Conservation (phyloP, 2,113 vertebrate species). For the Raja brachyura region DNA sequence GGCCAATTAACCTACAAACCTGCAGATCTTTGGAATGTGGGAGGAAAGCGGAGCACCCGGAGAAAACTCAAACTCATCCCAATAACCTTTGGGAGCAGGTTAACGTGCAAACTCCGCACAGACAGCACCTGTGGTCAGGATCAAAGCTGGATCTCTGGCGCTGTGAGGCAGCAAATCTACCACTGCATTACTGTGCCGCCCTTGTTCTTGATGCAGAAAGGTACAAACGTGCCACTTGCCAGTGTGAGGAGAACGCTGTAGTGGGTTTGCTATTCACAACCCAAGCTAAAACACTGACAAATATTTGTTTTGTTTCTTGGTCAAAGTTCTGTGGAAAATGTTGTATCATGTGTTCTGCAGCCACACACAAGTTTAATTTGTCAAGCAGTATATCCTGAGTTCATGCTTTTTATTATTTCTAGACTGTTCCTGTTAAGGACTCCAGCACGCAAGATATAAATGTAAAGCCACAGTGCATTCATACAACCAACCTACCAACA, state of each 20-base stretch:
- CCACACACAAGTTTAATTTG: background rate
- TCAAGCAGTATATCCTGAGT: background rate
- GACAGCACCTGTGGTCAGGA: too few species aligned
- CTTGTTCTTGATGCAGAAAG: background rate
- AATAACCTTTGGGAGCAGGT: too few species aligned
- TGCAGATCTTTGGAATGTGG: too few species aligned
- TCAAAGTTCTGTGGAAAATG: conserved; percentile 27
- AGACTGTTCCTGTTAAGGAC: background rate
- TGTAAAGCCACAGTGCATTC: background rate
- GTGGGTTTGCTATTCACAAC: background rate
- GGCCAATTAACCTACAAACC: too few species aligned
- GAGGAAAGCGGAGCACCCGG: too few species aligned
- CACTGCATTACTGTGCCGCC: too few species aligned
- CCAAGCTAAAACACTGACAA: background rate
- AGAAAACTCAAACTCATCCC: too few species aligned
- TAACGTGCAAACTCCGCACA: too few species aligned
- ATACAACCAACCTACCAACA: background rate
- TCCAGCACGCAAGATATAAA: background rate
- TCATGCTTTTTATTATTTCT: background rate
- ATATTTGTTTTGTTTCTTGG: conserved; percentile 25
- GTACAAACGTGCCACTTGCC: too few species aligned
- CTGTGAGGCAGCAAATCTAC: too few species aligned
- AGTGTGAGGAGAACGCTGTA: background rate
- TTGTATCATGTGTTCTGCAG: background rate
- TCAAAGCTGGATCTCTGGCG: too few species aligned